Base-by-base conservation (phyloP, 2,113 vertebrate genomes). In the Oreochromis aureus region DNA sequence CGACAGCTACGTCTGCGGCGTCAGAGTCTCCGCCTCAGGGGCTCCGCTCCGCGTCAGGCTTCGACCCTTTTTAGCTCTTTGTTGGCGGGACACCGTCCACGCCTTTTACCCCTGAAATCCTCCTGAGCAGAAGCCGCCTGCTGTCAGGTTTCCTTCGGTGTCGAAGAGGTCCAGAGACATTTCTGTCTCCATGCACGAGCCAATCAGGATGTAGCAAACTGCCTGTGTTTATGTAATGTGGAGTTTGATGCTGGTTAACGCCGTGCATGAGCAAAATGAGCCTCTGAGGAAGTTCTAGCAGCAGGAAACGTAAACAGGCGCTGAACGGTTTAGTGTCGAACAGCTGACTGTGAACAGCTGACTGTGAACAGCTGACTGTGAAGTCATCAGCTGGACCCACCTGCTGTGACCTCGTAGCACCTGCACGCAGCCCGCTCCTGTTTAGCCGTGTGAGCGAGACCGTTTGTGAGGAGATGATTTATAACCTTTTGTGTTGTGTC, bases 121-220 rank as follows among this genome's bases (percentile, higher is more conserved):
- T 76, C 71, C 44, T 76, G 63, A 39, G 46, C 39, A 71, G 39
- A 71, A 71, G 3, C 66, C 8, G n/a, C 66, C 12, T 24, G 66
- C 36, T 3, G 66, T 44, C 66, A 15, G 69, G 15, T 30, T 76
- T 18, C 41, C 15, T 71, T 76, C 15, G 0, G 69, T 18, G 15
- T 76, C 15, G 1, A 48, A 76, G 22, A 48, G 9, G 15, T 10
- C 39, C 22, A 46, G 6, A 36, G 41, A 48, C 13, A 46, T 46
- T 73, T 46, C 41, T 73, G 13, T 73, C 39, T 73, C 8, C 69
- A 11, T 18, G 41, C 66, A 46, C 1, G 13, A 73, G 22, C 39
- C 39, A 73, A 48, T 73, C 41, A 48, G 41, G 15, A 18, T 10
- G 22, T 3, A 46, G 22, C 22, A 46, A 46, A 73, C 69, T 46